Evolutionary conservation across 2,797 vertebrate species (phyloP), one percentile per base, ranked within the genome.

Genomic region (Nannoperca australis): DNA sequence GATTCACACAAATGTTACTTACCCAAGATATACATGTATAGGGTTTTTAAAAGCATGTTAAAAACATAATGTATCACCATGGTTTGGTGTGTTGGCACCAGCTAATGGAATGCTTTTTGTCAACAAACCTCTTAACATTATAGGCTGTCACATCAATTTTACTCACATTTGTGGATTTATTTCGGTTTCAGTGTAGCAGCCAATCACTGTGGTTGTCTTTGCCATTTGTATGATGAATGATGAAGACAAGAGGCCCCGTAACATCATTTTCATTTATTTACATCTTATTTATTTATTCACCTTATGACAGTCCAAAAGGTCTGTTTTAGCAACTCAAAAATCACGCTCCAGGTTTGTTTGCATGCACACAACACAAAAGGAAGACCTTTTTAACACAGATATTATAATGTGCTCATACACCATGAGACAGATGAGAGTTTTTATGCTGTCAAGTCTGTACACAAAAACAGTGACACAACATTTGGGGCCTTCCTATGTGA

Each of bases 121-220:
- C 88, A 89, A 87, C 87, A 89, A 89, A 90, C 81, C 87, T 87
- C 87, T 91, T 88, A 88, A 87, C 72, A 85, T 85, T 86, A 85
- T 70, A 65, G 76, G 69, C 38, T 66, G 73, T 75, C 75, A 81
- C 83, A 86, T 91, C 51, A 71, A 62, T 90, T 87, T 78, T 58
- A 67, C 40, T 84, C 68, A 82, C 78, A 81, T 84, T 70, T 49
- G 30, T 38, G 6, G 55, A 61, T 86, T 78, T 55, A 79, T 83
- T 86, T 74, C n/a, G 1, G 71, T 82, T n/a, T 65, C 59, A 14
- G 45, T 75, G 55, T 49, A 53, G 74, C 69, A 76, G 62, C 12
- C 64, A 62, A 15, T 82, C 65, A 69, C 64, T 63, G 70, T 11
- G 27, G 40, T 17, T 81, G 75, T 73, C 45, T 77, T 22, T 56